A percentile compares a stretch with the other conserved stretches of the same genome.
Evolutionary conservation across 2,797 vertebrate species (phyloP).

Genomic region (Sphenopsis melanotis): DNA sequence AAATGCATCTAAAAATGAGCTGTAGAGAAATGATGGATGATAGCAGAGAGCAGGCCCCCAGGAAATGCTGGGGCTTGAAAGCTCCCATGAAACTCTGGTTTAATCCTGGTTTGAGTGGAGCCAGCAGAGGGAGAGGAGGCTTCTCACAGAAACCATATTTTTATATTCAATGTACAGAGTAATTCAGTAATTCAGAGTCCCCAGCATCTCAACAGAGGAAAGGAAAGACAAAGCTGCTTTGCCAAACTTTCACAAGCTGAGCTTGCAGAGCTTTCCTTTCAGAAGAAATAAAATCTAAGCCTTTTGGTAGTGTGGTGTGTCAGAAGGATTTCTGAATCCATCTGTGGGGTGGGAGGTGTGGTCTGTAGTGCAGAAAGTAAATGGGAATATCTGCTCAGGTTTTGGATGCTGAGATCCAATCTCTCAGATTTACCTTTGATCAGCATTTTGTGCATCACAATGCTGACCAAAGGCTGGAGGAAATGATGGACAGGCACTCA

Average conservation of each 20-base stretch:
- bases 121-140: not conserved
- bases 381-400: not conserved
- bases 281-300: not conserved
- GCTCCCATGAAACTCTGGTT: not conserved
- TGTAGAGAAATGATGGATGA: constrained; percentile 33
- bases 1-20: constrained; percentile 37
- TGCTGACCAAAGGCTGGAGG: not conserved
- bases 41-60: not conserved
- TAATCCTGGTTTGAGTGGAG: constrained; percentile 10
- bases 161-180: not conserved
- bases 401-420: not conserved
- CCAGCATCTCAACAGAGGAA: not conserved
- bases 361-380: not conserved
- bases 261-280: not conserved
- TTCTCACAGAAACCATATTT: not conserved
- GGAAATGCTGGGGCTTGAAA: constrained; percentile 12
- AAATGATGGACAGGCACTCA: not conserved
- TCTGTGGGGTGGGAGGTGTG: not conserved
- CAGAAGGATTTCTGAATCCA: not conserved
- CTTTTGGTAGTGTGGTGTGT: not conserved
- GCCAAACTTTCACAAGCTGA: not conserved
- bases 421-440: not conserved
- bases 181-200: not conserved
- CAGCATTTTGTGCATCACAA: not conserved
- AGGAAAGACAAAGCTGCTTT: not conserved